phyloP scores from a whole-genome alignment of 2,797 vertebrate genomes.

The Erethizon dorsatum region DNA sequence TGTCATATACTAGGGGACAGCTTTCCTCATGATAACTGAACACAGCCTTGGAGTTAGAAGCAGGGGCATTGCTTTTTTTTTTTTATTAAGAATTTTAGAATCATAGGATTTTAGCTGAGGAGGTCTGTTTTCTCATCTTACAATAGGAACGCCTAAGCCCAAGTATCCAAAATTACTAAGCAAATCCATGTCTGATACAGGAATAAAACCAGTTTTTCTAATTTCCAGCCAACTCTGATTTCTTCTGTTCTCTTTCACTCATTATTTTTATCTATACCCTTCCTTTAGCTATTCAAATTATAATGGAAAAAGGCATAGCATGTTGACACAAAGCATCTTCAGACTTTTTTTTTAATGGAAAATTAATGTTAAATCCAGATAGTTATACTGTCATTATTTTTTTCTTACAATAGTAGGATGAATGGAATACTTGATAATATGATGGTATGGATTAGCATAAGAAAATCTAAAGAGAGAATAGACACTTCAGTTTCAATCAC shows the following conservation, averaged over 20 bases:
- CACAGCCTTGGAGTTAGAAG: background rate
- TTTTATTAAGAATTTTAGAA: background rate
- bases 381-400: slow-evolving; percentile 44
- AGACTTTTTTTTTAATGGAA: background rate
- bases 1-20: background rate
- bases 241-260: background rate
- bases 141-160: background rate
- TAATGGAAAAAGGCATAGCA: background rate
- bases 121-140: background rate
- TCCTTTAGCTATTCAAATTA: background rate
- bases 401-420: background rate
- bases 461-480: slow-evolving; percentile 19
- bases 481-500: background rate
- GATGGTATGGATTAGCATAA: background rate
- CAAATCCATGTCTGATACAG: background rate
- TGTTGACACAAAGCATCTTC: background rate
- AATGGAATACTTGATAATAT: background rate
- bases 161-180: background rate
- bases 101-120: background rate
- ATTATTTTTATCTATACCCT: background rate
- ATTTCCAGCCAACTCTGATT: background rate
- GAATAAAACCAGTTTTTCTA: background rate
- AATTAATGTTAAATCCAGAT: background rate
- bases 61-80: background rate
- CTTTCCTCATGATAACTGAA: background rate